phyloP scores from a whole-genome alignment of 2,888 invertebrate species.

The Biston stratarius region DNA sequence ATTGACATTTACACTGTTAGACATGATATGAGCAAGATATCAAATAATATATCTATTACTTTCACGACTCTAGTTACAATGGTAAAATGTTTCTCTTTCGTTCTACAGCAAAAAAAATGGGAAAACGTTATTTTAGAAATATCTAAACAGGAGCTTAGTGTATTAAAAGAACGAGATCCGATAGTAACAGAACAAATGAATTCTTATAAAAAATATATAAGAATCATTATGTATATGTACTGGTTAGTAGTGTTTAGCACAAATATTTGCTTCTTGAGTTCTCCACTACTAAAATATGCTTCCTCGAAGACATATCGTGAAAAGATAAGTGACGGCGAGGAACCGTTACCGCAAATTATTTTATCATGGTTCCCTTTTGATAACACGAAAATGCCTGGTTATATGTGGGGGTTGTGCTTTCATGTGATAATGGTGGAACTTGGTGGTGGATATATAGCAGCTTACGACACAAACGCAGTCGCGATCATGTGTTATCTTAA shows the following conservation, averaged over 20 bases:
- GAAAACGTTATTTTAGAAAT: too few relatives aligned
- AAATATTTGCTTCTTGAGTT: conserved; percentile 50
- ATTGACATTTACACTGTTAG: too few relatives aligned
- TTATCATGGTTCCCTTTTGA: conserved; percentile 74
- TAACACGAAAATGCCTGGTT: conserved; percentile 64
- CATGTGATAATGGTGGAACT: conserved; percentile 60
- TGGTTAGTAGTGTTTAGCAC: conserved; percentile 63
- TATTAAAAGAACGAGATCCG: conserved; percentile 46
- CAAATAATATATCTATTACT: too few relatives aligned
- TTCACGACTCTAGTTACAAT: too few relatives aligned
- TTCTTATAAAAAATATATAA: conserved; percentile 61
- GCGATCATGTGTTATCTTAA: conserved; percentile 69
- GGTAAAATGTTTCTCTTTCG: too few relatives aligned
- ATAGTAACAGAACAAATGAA: conserved; percentile 35
- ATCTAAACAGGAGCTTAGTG: too few relatives aligned
- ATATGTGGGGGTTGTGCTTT: conserved; percentile 53
- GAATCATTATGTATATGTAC: conserved; percentile 61
- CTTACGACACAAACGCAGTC: conserved; percentile 64
- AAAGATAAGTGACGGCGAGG: conserved; percentile 55
- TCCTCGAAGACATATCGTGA: conserved; percentile 53
- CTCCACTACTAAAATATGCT: conserved; percentile 60
- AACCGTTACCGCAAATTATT: conserved; percentile 65
- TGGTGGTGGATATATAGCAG: conserved; percentile 61
- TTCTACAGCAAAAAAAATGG: too few relatives aligned
- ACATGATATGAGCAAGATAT: too few relatives aligned